Conservation (phyloP, 2,797 vertebrate genomes). For the Rhinichthys osculus region DNA sequence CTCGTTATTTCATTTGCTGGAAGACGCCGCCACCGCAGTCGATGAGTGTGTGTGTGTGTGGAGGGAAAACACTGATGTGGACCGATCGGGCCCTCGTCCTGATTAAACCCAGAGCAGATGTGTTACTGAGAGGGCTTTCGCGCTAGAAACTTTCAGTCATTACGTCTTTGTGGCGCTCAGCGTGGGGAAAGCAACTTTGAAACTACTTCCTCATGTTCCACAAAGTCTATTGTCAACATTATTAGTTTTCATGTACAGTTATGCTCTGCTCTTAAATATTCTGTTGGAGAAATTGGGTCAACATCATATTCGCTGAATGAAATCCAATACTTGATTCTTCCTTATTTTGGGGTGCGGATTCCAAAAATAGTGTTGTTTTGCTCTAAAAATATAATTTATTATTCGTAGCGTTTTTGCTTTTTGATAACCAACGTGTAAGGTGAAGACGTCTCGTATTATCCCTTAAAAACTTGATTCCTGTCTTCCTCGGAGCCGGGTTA, state of each 20-base stretch:
- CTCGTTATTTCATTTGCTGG: constrained; percentile 72
- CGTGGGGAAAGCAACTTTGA: background rate
- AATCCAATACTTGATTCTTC: background rate
- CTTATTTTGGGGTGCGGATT: background rate
- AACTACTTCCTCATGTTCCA: background rate
- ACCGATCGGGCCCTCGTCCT: constrained; percentile 24
- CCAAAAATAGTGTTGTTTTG: background rate
- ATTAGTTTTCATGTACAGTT: background rate
- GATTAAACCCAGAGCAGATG: constrained; percentile 35
- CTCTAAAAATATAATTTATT: background rate
- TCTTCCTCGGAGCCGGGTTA: background rate
- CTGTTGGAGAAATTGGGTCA: background rate
- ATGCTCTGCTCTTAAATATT: background rate
- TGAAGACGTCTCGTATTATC: background rate
- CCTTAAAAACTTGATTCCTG: background rate
- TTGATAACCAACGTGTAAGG: background rate
- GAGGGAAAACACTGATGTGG: constrained; percentile 16
- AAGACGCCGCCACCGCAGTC: constrained; percentile 49
- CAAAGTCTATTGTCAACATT: background rate
- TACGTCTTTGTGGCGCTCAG: background rate
- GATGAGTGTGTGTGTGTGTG: constrained; percentile 14
- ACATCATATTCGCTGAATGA: background rate
- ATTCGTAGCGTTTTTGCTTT: background rate
- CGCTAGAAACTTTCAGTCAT: background rate
- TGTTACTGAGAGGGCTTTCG: background rate